Conservation (phyloP, 2,797 vertebrate genomes). For the Bovichtus diacanthus region DNA sequence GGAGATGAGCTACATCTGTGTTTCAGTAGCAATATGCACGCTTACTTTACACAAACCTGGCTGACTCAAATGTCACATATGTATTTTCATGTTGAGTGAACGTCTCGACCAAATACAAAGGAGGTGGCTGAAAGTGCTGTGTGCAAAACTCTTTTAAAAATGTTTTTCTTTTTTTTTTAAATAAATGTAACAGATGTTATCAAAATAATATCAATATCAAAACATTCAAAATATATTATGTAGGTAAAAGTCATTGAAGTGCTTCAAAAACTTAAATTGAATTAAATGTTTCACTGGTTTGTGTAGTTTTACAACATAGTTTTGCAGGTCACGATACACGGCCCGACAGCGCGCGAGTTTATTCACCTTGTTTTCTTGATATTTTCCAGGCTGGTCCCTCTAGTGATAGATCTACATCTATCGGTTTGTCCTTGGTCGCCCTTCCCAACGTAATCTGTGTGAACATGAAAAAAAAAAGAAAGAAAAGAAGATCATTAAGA, state of each 20-base stretch:
- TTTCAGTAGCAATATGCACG: background rate
- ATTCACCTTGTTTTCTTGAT: conserved; percentile 94
- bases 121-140: background rate
- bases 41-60: background rate
- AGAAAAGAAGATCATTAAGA: background rate
- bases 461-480: conserved; percentile 14
- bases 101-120: background rate
- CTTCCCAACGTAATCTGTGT: conserved; percentile 93
- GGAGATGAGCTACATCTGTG: background rate
- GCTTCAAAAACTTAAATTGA: background rate
- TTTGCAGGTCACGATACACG: background rate
- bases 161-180: too few species aligned
- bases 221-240: fast-evolving
- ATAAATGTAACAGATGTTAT: background rate
- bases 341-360: background rate
- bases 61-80: background rate
- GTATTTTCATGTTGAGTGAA: background rate
- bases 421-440: conserved; percentile 98
- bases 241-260: background rate
- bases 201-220: background rate
- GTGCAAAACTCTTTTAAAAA: background rate
- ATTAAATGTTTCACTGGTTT: background rate
- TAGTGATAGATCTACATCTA: conserved; percentile 94
- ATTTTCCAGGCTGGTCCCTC: conserved; percentile 98
- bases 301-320: background rate